Evolutionary conservation across 2,888 invertebrate genomes (phyloP).

Genomic region (Platycheirus rosarum): DNA sequence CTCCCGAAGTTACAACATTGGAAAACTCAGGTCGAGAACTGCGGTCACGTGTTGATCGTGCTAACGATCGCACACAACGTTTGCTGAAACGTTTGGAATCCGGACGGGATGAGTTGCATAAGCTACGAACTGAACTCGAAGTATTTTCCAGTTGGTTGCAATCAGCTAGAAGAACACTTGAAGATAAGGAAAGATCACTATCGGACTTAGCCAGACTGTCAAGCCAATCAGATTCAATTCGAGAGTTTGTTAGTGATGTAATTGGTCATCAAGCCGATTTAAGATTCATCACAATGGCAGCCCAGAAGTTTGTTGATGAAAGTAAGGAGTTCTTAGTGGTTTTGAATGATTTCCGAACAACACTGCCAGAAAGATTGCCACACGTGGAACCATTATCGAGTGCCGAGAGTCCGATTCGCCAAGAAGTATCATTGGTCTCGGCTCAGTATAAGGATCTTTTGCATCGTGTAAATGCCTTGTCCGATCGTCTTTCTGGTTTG

Average conservation of each 20-base stretch:
- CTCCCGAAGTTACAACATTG: conserved; percentile 93
- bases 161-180: conserved; percentile 89
- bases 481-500: conserved; percentile 92
- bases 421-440: conserved; percentile 90
- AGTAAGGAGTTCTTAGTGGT: conserved; percentile 94
- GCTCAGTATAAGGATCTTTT: conserved; percentile 92
- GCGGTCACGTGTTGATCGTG: conserved; percentile 91
- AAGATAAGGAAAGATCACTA: conserved; percentile 92
- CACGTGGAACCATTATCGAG: conserved; percentile 89
- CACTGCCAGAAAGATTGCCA: conserved; percentile 91
- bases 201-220: conserved; percentile 89
- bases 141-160: conserved; percentile 94
- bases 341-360: conserved; percentile 93
- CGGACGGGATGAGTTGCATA: conserved; percentile 93
- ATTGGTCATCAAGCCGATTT: conserved; percentile 98
- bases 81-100: conserved; percentile 89
- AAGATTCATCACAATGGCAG: conserved; percentile 97
- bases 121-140: conserved; percentile 91
- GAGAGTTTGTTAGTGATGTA: conserved; percentile 95
- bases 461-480: conserved; percentile 91
- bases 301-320: conserved; percentile 97
- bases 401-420: conserved; percentile 89
- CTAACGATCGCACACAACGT: conserved; percentile 90
- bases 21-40: conserved; percentile 94
- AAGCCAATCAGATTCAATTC: conserved; percentile 89